Evolutionary conservation across 2,888 invertebrate species (phyloP), one percentile per base, ranked within the genome.

Genomic region (Strigamia maritima): DNA sequence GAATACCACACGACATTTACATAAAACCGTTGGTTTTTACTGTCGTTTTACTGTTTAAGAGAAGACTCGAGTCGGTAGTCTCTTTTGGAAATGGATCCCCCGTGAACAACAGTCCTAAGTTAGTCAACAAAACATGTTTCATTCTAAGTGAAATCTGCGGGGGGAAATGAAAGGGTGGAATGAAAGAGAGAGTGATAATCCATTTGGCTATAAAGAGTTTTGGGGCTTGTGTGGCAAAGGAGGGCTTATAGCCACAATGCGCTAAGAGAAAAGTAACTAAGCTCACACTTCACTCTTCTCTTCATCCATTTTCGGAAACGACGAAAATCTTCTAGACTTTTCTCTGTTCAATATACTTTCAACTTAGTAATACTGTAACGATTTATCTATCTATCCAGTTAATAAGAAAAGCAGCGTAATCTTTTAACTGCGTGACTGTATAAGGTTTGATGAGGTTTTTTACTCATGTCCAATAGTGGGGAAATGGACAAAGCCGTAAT

Each of bases 1-100:
- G 49, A 49, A 49, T 49, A 49, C n/a, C 49, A n/a, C 49, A 49
- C 49, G 49, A 49, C 49, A 49, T 49, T 49, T 49, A 49, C 49
- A 49, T 49, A n/a, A 49, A 49, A 49, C 16, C 49, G n/a, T 49
- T 49, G 49, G 49, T 19, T 49, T 49, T 49, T 49, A 49, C 49
- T 49, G 49, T n/a, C 49, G 49, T 49, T 49, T 49, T 49, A 49
- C 49, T 49, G 49, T 49, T 49, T 49, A 49, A 49, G 49, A 49
- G 49, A 49, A 49, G 49, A 49, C 49, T 49, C 19, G 49, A 49
- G 49, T 49, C 49, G 49, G 49, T 49, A 49, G 49, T 49, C 49
- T 49, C 49, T 49, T 49, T 49, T n/a, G 49, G 49, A 49, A 49
- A 49, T 49, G 49, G 49, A 49, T 49, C 49, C 49, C 49, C 49